Percentiles rank a stretch among this genome's conserved stretches.
These are phyloP conservation scores for Acrocephalus arundinaceus DNA, from an alignment of 2,113 vertebrate genomes.

Conservation along the genomic window DNA sequence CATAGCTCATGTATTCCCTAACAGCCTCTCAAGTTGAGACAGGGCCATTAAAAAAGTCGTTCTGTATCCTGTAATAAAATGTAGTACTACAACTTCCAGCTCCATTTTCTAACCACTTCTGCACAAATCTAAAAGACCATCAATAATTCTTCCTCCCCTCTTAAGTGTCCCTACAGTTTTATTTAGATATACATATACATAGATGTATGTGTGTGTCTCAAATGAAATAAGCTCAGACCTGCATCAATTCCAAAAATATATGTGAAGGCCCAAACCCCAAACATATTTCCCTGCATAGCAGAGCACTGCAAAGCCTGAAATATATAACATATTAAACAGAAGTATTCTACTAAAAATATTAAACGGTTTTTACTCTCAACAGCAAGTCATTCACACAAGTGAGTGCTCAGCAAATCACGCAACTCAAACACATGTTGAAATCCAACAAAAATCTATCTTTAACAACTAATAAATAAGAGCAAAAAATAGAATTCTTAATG, in stretches of 20 bases:
- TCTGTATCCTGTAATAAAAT: neutral
- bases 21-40: neutral
- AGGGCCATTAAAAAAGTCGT: neutral
- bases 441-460: neutral
- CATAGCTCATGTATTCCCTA: neutral
- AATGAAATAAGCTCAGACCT: neutral
- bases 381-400: neutral
- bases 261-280: neutral
- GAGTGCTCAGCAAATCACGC: accelerated
- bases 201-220: neutral
- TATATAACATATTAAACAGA: neutral
- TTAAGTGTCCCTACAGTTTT: neutral
- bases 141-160: neutral
- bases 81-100: neutral
- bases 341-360: neutral
- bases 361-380: neutral
- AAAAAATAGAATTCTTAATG: neutral
- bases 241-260: neutral
- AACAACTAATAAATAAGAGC: neutral
- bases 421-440: neutral
- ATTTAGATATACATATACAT: neutral
- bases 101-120: neutral
- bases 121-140: neutral
- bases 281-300: neutral
- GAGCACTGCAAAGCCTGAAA: neutral